Conservation (phyloP, 2,888 invertebrate species). For the Drosophila meridionalis region DNA sequence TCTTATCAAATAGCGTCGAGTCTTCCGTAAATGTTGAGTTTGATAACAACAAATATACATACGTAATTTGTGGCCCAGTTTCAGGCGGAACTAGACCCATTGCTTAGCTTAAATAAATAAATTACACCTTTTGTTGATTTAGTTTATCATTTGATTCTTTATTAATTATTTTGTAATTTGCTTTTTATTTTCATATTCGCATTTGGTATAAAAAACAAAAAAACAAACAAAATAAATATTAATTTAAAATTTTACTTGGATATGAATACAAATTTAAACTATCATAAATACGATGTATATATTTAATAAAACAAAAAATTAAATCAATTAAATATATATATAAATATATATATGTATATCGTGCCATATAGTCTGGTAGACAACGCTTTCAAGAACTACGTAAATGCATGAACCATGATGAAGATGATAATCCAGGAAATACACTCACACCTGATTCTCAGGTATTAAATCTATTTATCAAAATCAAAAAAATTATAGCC, state of each 20-base stretch:
- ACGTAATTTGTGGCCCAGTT: constrained; percentile 26
- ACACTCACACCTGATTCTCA: constrained; percentile 91
- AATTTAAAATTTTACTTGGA: not conserved
- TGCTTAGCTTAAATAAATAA: not conserved
- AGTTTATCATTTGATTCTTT: constrained; percentile 5
- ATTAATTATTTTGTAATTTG: constrained; percentile 65
- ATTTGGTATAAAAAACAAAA: constrained; percentile 47
- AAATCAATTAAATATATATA: constrained; percentile 13
- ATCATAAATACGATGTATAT: constrained; percentile 24
- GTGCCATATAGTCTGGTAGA: constrained; percentile 86
- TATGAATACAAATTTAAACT: constrained; percentile 37
- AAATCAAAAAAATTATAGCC: constrained; percentile 30
- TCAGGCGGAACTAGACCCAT: not conserved
- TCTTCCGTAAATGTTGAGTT: constrained; percentile 8
- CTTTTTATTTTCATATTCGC: constrained; percentile 75
- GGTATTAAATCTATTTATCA: constrained; percentile 81
- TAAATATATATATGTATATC: constrained; percentile 35
- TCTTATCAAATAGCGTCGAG: constrained; percentile 29
- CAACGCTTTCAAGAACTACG: constrained; percentile 93
- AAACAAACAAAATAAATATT: constrained; percentile 14
- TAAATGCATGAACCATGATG: constrained; percentile 94
- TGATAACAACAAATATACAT: constrained; percentile 1
- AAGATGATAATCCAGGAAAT: constrained; percentile 90
- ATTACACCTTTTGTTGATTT: not conserved
- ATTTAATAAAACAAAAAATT: constrained; percentile 11